A percentile compares a stretch with the other conserved stretches of the same genome.
Evolutionary conservation across 2,113 vertebrate genomes (phyloP).

Genomic region (Petromus typicus): DNA sequence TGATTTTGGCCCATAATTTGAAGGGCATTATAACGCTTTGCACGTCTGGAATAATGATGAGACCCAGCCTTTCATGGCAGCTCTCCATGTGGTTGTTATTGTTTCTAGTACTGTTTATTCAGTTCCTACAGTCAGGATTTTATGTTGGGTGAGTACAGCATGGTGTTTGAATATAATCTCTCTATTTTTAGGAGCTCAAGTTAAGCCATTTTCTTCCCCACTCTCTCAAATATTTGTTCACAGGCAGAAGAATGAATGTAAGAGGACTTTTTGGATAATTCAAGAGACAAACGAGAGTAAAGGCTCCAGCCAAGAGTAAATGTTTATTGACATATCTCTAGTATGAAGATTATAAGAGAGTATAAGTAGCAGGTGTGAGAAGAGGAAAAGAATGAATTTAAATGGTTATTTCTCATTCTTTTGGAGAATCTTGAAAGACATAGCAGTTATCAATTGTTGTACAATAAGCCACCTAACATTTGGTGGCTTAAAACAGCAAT

Average conservation of each 20-base stretch:
- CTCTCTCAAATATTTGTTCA: conserved; percentile 15
- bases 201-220: not conserved
- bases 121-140: not conserved
- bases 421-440: not conserved
- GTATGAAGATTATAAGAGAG: not conserved
- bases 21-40: not conserved
- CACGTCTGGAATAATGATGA: not conserved
- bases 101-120: not conserved
- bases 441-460: not conserved
- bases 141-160: not conserved
- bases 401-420: not conserved
- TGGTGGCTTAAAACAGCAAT: not conserved
- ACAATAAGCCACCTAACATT: not conserved
- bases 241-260: not conserved
- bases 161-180: not conserved
- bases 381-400: not conserved
- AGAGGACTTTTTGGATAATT: not conserved
- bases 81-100: not conserved
- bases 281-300: not conserved
- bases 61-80: not conserved
- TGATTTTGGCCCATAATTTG: not conserved
- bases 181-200: not conserved
- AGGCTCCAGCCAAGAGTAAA: not conserved
- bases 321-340: not conserved
- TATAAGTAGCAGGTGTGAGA: not conserved